phyloP scores from a whole-genome alignment of 2,888 invertebrate species.

The Andrena camellia region DNA sequence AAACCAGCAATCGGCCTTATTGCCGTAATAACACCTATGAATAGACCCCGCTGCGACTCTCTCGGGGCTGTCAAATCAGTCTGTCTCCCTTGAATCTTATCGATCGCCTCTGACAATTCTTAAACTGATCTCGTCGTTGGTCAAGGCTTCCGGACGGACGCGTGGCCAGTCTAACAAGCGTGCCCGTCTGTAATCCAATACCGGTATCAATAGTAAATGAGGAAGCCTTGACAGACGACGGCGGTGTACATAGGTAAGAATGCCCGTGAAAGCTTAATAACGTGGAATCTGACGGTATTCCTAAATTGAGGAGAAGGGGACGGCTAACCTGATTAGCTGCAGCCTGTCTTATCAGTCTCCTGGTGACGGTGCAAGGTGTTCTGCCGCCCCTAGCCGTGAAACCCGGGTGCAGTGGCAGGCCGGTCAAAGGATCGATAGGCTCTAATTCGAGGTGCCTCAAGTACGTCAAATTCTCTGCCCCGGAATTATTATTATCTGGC shows the following conservation, averaged over 20 bases:
- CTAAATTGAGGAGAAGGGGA: neutral
- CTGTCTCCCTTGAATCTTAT: neutral
- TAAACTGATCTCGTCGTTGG: neutral
- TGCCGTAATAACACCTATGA: neutral
- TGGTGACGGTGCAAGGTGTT: slow-evolving; percentile 94
- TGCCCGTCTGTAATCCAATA: slow-evolving; percentile 6
- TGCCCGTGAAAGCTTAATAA: neutral
- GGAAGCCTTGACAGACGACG: neutral
- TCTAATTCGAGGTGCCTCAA: slow-evolving; percentile 92
- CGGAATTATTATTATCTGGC: slow-evolving; percentile 83
- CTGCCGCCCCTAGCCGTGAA: slow-evolving; percentile 88
- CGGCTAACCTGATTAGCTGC: slow-evolving; percentile 79
- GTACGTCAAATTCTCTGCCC: slow-evolving; percentile 85
- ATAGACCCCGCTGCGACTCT: slow-evolving; percentile 28
- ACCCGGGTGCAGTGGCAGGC: slow-evolving; percentile 84
- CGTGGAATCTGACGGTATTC: neutral
- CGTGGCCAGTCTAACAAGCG: neutral
- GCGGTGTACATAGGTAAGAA: neutral
- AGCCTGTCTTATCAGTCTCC: slow-evolving; percentile 86
- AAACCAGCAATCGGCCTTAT: slow-evolving; percentile 11
- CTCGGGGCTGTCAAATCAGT: slow-evolving; percentile 15
- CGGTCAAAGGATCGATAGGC: slow-evolving; percentile 89
- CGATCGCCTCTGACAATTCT: neutral
- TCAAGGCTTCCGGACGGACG: slow-evolving; percentile 5
- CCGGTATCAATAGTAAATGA: neutral